Evolutionary conservation across 1,140 invertebrate genomes (phyloP), one percentile per base, ranked within the genome.

Genomic region (Cydia strobilella): DNA sequence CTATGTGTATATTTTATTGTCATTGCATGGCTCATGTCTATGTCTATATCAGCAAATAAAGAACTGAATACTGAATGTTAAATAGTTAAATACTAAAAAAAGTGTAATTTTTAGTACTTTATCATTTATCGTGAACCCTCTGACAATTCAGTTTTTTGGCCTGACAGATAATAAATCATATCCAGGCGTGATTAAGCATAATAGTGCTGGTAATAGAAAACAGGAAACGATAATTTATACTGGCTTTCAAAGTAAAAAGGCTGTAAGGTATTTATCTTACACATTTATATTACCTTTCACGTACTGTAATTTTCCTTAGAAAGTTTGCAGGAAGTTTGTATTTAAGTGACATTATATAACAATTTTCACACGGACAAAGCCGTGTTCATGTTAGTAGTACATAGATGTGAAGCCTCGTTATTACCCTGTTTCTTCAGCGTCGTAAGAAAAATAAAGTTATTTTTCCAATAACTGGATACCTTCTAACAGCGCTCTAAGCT

Each of bases 161-260:
- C 20, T 23, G 54, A 23, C 20, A 59, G 54, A 59, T 18, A 35
- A 69, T 69, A 69, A 35, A 69, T 69, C n/a, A 69, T 35, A 39
- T 39, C 65, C n/a, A 18, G 65, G 18, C 65, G 18, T 69, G 65
- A 69, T 69, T 69, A 69, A 35, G 35, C 65, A 69, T 42, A 69
- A 69, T 69, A n/a, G 18, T 2, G 31, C 18, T 69, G 1, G 27
- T 69, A 69, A 39, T 69, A 69, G 35, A 69, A 42, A 69, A 69
- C 31, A 69, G 65, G 65, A 69, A 69, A 35, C 31, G 5, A 69
- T 69, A 35, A 35, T 69, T 69, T 18, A 69, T 39, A 20, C 31
- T 35, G 18, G 9, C 54, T 59, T 23, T 9, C 18, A 59, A 59
- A 23, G 20, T 2, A n/a, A 18, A 51, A 51, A 51, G 45, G 48